These are phyloP conservation scores for Dicranocentrus wangi DNA, from an alignment of 2,888 invertebrate species.

Conservation along the genomic window DNA sequence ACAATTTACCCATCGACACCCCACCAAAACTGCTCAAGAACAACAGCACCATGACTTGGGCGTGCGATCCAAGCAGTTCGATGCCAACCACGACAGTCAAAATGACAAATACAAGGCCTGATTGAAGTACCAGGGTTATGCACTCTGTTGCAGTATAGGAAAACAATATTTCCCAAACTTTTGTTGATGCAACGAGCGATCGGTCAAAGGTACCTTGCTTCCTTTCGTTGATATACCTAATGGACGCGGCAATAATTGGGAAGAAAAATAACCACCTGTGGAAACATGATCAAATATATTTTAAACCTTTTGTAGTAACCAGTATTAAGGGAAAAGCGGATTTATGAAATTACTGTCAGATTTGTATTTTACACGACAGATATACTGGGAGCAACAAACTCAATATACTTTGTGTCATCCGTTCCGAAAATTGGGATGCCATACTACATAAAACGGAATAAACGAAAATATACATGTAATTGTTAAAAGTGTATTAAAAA, in stretches of 20 bases:
- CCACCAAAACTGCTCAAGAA: conserved; percentile 93
- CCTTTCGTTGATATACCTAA: conserved; percentile 60
- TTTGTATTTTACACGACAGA: too few species aligned
- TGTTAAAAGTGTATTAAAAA: too few species aligned
- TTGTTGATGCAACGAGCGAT: conserved; percentile 80
- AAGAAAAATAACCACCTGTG: conserved; percentile 44
- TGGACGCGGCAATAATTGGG: conserved; percentile 49
- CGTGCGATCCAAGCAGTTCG: conserved; percentile 89
- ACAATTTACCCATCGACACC: conserved; percentile 78
- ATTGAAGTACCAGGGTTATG: conserved; percentile 94
- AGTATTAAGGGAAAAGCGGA: not conserved
- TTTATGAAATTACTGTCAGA: conserved; percentile 43
- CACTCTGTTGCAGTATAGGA: conserved; percentile 95
- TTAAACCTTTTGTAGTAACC: not conserved
- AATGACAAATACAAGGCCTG: conserved; percentile 89
- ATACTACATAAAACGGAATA: too few species aligned
- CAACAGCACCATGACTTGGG: conserved; percentile 79
- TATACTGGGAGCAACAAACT: conserved; percentile 93
- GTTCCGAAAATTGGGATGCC: conserved; percentile 86
- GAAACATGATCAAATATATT: not conserved
- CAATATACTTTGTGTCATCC: conserved; percentile 91
- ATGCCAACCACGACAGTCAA: conserved; percentile 92
- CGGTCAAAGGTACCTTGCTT: conserved; percentile 56
- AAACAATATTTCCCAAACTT: conserved; percentile 89
- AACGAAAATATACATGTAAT: too few species aligned